Percentiles rank a stretch among this genome's conserved stretches.
Conservation (phyloP, 2,113 vertebrate species). For the Callospermophilus lateralis region DNA sequence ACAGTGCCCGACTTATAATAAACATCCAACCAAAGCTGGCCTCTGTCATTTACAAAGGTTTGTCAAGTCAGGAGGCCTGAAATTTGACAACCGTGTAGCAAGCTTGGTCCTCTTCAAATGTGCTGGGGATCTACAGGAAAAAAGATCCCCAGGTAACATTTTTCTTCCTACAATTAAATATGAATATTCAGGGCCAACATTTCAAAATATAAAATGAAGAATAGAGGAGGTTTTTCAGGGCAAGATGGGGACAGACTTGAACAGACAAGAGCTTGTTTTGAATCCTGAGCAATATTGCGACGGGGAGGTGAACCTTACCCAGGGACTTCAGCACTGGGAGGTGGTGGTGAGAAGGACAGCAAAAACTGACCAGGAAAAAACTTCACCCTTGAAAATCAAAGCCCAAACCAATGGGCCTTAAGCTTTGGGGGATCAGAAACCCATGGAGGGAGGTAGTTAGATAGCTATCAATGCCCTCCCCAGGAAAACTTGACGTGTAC, state of each 20-base stretch:
- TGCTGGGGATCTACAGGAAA: background rate
- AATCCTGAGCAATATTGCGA: background rate
- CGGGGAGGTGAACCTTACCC: background rate
- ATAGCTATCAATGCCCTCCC: background rate
- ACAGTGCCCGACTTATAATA: background rate
- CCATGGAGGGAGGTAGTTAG: background rate
- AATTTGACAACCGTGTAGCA: no score
- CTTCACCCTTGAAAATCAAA: conserved; percentile 28
- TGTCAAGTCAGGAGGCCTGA: background rate
- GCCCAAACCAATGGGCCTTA: background rate
- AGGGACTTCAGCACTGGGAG: background rate
- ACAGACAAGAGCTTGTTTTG: background rate
- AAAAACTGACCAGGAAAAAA: background rate
- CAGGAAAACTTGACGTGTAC: background rate
- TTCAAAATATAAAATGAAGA: background rate
- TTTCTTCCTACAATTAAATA: background rate
- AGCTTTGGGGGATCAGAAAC: background rate
- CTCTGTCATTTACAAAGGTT: background rate
- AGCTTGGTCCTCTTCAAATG: background rate
- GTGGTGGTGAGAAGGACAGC: background rate
- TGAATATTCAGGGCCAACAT: background rate
- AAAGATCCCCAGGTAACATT: background rate
- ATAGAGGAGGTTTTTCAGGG: background rate
- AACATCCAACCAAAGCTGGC: background rate
- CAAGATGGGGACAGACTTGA: background rate